Base-by-base conservation (phyloP, 1,140 invertebrate genomes). In the Cheumatopsyche charites region DNA sequence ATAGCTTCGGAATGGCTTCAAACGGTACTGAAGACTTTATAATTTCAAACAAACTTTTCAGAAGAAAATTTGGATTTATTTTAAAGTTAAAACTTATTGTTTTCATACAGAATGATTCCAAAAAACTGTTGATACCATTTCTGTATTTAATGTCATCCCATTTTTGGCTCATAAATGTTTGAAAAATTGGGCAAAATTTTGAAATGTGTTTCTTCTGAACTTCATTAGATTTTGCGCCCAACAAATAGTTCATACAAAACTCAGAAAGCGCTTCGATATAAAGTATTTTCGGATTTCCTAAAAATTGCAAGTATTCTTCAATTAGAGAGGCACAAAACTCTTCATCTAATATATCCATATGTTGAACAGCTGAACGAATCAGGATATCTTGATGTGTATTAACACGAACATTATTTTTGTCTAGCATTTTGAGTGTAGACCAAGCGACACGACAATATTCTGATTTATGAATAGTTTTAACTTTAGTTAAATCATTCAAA, bases 291-390 rank as follows among this genome's bases (percentile, higher is more conserved):
- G 23, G 6, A 19, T 68, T 52, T 2, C 68, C 43, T 12, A 61
- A 43, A 12, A 55, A 13, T 11, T 58, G 17, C 1, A 74, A 25
- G 25, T 75, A 75, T 43, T 75, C 74, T 7, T 67, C 15, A 0
- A 73, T 63, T 0, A 75, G n/a, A 6, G 23, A 19, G 7, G 72
- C 63, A 19, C 74, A 75, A 36, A 75, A 75, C 13, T 73, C 62
- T 7, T 67, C 68, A 36, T 29, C 62, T 7, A 75, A 29, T 11
- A 62, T 25, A 13, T 75, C 41, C 0, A 73, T 61, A 26, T 41
- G 26, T 21, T 3, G 21, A 4, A 21, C 43, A 1, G 70, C 23
- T 11, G 26, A 25, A 11, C 41, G 5, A 6, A 70, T 43, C n/a
- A 75, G 52, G 9, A 11, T 58, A 0, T 13, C 11, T n/a, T 70